Base-by-base conservation (phyloP, 23 tunicate genomes). In the Halocynthia aurantium region DNA sequence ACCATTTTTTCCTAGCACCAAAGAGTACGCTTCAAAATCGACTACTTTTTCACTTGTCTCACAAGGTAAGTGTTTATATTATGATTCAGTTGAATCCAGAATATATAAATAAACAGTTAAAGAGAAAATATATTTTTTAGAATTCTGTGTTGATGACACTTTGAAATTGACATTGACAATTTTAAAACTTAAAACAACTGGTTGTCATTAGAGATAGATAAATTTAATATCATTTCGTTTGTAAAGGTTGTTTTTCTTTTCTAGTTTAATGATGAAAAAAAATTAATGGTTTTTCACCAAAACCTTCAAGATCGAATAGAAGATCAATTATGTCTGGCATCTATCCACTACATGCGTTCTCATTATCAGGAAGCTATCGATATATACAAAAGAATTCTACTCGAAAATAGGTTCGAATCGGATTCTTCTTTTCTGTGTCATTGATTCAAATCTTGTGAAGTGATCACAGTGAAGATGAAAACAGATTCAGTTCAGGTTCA, bases 291-390 rank as follows among this genome's bases (percentile, higher is more conserved):
- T 6, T 86, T 61, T 54, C 99, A 96, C 55, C 73, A 91, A 69
- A 80, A 86, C 60, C 85, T 96, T 11, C 96, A 85, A 82, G 96
- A 89, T 71, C 87, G 86, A 55, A 78, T 90, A 57, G 99, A 96
- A 85, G 99, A 96, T 73, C 99, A 96, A 61, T 70, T 96, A 61
- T 84, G 97, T 53, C 80, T 96, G 12, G 99, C 99, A 55, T 87
- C 99, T 6, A 96, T 96, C 40, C 99, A 96, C 53, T 96, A 96
- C 85, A 92, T 96, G 93, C 95, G 99, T 53, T 87, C 99, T 11
- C 99, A 96, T 72, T 90, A 90, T 67, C 99, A 96, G 73, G 99
- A 96, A 76, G 91, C 99, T 0, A 92, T 92, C 66, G 99, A 96
- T 62, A 85, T 96, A 44, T 96, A 96, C 71, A 96, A 96, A 73